Base-by-base conservation (phyloP, 2,797 vertebrate species). In the Ptychobarbus kaznakovi region DNA sequence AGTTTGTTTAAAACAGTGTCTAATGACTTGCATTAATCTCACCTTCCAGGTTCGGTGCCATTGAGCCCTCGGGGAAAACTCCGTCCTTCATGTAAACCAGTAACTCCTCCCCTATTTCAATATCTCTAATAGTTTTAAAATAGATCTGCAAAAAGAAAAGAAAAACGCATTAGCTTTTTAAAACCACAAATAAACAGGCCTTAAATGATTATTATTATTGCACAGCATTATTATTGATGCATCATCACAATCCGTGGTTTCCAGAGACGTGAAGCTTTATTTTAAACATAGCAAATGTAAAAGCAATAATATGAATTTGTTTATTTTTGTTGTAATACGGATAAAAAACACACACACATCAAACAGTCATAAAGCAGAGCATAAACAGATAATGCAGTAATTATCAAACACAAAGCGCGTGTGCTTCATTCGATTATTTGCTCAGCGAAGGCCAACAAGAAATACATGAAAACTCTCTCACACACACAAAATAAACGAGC, bases 91-190 rank as follows among this genome's bases (percentile, higher is more conserved):
- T 95, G 87, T 96, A 98, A 91, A 98, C 96, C 93, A 99, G 93
- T 85, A 99, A 95, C 95, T 99, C 98, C 94, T 99, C 97, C 88
- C 98, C 98, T 0, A 97, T 96, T 90, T 97, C 97, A 79, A 98
- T 97, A 92, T 99, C 97, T 93, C 97, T 97, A 90, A 98, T 97
- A 92, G 97, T 96, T 96, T 98, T 99, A 91, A 99, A 99, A 94
- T 97, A 99, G 91, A 99, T 95, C 98, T 99, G 88, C 84, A 93
- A 63, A 73, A 40, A 85, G 15, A 85, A 15, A 73, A 73, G 9
- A 84, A 69, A 69, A 46, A 18, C 35, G 35, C 38, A 9, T 44
- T 2, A 42, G 73, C 5, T 13, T 35, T 81, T 35, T 35, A 32
- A 69, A 58, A 69, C 13, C 56, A 18, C 40, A 40, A 20, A 18